Percentiles rank a stretch among this genome's conserved stretches.
Evolutionary conservation across 2,888 invertebrate genomes (phyloP).

Genomic region (Nipponacmea schrenckii): DNA sequence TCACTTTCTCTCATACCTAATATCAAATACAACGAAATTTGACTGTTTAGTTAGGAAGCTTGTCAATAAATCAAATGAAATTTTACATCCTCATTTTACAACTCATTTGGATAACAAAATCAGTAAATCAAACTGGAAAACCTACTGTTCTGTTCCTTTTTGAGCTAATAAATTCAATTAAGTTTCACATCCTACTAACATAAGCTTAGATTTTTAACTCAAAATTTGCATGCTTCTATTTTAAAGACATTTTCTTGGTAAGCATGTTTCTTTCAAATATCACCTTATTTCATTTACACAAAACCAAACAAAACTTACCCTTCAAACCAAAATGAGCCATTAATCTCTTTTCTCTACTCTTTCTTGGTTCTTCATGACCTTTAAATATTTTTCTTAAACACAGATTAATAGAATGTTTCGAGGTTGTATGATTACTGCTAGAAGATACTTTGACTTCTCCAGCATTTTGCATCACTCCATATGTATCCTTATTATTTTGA

Average conservation of each 20-base stretch:
- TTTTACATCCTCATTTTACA: neutral
- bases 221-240: too few relatives aligned
- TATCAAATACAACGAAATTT: neutral
- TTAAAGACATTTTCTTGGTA: too few relatives aligned
- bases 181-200: too few relatives aligned
- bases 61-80: neutral
- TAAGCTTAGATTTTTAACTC: too few relatives aligned
- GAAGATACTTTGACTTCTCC: neutral
- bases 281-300: too few relatives aligned
- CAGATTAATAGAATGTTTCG: constrained; percentile 10
- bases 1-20: constrained; percentile 44
- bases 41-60: too few relatives aligned
- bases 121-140: too few relatives aligned
- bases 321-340: constrained; percentile 55
- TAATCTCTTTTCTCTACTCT: constrained; percentile 44
- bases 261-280: too few relatives aligned
- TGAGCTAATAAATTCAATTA: too few relatives aligned
- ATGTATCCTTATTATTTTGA: neutral
- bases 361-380: constrained; percentile 36
- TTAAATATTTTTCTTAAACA: constrained; percentile 37
- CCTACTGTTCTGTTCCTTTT: too few relatives aligned
- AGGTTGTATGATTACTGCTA: neutral
- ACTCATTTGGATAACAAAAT: too few relatives aligned
- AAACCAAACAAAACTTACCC: constrained; percentile 31
- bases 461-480: neutral